Evolutionary conservation across 2,113 vertebrate genomes (phyloP), one percentile per base, ranked within the genome.

Genomic region (Scartelaos histophorus): DNA sequence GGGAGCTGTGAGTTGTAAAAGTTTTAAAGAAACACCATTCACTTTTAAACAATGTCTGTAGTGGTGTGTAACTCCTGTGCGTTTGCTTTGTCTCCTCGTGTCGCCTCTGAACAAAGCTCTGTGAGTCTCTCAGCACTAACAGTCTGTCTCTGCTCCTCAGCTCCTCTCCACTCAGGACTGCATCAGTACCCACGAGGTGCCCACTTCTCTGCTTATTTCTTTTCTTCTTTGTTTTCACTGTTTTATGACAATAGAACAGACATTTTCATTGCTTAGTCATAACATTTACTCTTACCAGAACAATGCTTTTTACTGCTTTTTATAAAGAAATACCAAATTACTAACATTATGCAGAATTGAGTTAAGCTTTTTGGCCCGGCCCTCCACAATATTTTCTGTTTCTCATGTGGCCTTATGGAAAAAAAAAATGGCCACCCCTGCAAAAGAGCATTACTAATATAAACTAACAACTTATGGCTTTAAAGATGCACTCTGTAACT

Each of bases 151-250:
- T 72, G 88, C 81, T 95, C 91, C 94, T 93, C 29, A 98, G 98
- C 96, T 98, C 82, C 94, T 98, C 78, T 96, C 96, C 88, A 97
- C 96, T 79, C 96, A 94, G 93, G 97, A 98, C 88, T 95, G 95
- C 90, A 96, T 95, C 96, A 97, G 97, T 89, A 94, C 95, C 64
- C 95, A 94, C 53, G 96, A 98, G 94, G 98, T 99, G 96, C 96
- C 97, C 93, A 74, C 61, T 80, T 29, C 74, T 75, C 76, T 56
- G 74, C 16, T 66, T 54, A 4, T 1, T 2, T 13, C 13, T 25
- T 3, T 29, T n/a, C 7, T 54, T 12, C 68, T n/a, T 4, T 17
- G 16, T 13, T 47, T 47, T 13, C 12, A 13, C 10, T 0, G 46
- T 47, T 51, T 17, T 17, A 17, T 17, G 45, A 46, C 45, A 46